Evolutionary conservation across 2,797 vertebrate genomes (phyloP).

Genomic region (Gallirallus australis): DNA sequence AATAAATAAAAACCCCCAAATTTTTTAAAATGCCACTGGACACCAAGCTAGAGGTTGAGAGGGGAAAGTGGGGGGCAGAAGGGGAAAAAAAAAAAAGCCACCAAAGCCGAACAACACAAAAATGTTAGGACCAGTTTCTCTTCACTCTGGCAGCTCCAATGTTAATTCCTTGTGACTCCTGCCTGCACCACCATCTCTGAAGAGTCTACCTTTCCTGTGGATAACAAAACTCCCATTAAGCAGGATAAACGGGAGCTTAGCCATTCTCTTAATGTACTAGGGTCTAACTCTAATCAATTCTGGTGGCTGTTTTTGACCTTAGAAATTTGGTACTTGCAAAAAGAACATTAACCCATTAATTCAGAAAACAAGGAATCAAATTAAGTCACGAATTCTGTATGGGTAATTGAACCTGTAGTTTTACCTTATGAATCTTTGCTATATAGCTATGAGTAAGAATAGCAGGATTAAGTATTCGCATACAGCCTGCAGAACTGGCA

Average conservation of each 20-base stretch:
- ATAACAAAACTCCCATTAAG: not conserved
- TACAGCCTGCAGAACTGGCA: not conserved
- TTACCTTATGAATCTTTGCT: not conserved
- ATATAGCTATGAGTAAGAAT: fast-evolving
- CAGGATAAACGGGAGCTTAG: not conserved
- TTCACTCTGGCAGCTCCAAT: not conserved
- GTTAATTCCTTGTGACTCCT: not conserved
- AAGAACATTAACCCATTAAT: not conserved
- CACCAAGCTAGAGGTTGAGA: not conserved
- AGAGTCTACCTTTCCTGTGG: not conserved
- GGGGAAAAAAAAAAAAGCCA: not conserved
- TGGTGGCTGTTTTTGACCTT: not conserved
- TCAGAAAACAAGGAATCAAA: not conserved
- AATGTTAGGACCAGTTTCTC: not conserved
- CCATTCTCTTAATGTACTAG: not conserved
- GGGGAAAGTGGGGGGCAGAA: not conserved
- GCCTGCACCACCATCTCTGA: not conserved
- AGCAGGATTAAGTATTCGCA: not conserved
- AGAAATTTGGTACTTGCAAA: not conserved
- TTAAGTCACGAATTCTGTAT: not conserved
- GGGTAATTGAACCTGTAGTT: not conserved
- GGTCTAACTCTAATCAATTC: not conserved
- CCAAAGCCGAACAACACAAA: not conserved
- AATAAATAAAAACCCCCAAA: not conserved
- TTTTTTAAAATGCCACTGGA: not conserved